These are phyloP conservation scores for Serripes groenlandicus DNA, from an alignment of 2,888 invertebrate genomes.

Conservation along the genomic window DNA sequence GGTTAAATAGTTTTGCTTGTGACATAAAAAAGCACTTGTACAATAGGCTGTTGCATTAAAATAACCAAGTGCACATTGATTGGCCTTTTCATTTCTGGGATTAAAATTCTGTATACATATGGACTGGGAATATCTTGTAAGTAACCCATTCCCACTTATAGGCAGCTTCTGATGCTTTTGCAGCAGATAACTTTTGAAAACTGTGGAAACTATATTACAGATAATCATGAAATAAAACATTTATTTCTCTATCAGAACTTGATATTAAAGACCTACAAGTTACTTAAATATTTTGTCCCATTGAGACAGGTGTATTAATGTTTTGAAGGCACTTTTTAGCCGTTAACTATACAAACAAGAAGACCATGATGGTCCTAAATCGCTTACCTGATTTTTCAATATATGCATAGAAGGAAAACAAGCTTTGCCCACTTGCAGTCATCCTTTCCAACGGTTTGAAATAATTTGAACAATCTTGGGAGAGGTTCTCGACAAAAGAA, in stretches of 20 bases:
- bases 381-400: too few species aligned
- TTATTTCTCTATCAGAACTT: too few species aligned
- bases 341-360: conserved; percentile 14
- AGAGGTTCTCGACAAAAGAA: background rate
- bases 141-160: background rate
- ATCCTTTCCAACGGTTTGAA: too few species aligned
- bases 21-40: background rate
- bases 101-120: background rate
- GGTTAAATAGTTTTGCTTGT: background rate
- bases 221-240: background rate
- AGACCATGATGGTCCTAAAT: background rate
- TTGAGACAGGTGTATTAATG: conserved; percentile 15
- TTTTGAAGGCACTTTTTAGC: conserved; percentile 51
- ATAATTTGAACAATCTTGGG: too few species aligned
- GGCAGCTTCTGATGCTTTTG: background rate
- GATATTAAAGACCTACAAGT: conserved; percentile 12
- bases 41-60: too few species aligned
- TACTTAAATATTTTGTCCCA: conserved; percentile 8
- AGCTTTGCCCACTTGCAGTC: background rate
- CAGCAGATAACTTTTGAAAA: background rate
- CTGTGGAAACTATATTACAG: background rate
- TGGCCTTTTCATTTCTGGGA: too few species aligned
- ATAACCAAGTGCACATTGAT: too few species aligned
- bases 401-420: background rate
- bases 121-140: background rate